Percentiles rank a stretch among this genome's conserved stretches.
These are phyloP conservation scores for Tautogolabrus adspersus DNA, from an alignment of 2,113 vertebrate genomes.

Conservation along the genomic window DNA sequence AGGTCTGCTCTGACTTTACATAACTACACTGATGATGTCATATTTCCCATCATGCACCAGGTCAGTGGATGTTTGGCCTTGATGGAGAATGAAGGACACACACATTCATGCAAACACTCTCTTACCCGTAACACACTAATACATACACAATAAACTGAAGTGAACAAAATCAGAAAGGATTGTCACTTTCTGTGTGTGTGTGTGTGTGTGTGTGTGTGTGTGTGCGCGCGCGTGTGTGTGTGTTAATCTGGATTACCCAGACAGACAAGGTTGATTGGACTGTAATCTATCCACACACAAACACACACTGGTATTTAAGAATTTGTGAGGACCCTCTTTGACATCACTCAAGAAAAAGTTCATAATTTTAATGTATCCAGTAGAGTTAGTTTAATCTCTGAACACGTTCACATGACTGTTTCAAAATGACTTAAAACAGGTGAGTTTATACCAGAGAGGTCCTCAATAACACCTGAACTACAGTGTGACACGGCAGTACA, in stretches of 20 bases:
- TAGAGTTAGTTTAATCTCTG: too few species aligned
- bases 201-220: conserved; percentile 23
- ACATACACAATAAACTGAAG: background rate
- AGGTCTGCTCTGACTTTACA: conserved; percentile 23
- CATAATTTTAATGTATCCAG: background rate
- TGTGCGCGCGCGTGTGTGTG: conserved; percentile 15
- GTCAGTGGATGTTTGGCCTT: conserved; percentile 38
- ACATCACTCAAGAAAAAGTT: conserved; percentile 23
- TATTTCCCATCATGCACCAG: conserved; percentile 57
- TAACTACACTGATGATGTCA: conserved; percentile 44
- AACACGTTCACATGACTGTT: too few species aligned
- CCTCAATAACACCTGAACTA: too few species aligned
- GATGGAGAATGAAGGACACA: conserved; percentile 48
- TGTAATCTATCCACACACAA: conserved; percentile 49
- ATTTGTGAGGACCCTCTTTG: background rate
- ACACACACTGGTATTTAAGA: conserved; percentile 1
- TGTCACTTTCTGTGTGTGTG: conserved; percentile 8
- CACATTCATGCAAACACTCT: background rate
- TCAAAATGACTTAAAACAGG: too few species aligned
- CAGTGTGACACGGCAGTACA: too few species aligned
- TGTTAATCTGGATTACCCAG: conserved; percentile 68
- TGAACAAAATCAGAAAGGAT: background rate
- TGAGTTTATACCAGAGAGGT: too few species aligned
- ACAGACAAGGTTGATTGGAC: conserved; percentile 52
- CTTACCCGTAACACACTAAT: too few species aligned